These are phyloP conservation scores for Neotoxoptera formosana DNA, from an alignment of 1,140 invertebrate species.

Conservation along the genomic window DNA sequence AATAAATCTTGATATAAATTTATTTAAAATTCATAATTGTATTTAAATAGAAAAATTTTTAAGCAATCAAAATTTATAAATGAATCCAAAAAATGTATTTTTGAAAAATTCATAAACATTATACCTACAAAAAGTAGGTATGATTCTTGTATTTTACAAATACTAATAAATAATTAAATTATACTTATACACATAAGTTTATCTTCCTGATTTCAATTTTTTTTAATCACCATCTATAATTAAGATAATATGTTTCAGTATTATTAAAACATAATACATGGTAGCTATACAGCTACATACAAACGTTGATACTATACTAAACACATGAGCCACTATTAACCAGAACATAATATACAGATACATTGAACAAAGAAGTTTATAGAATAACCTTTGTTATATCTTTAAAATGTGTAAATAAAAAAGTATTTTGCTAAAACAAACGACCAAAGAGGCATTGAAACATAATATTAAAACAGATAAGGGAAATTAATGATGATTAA, in stretches of 20 bases:
- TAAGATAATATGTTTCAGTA: not conserved
- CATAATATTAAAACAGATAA: too few species aligned
- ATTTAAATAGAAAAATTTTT: not conserved
- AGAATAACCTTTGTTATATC: not conserved
- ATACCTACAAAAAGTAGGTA: too few species aligned
- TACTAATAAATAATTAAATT: not conserved
- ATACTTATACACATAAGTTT: too few species aligned
- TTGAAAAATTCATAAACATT: too few species aligned
- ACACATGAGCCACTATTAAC: too few species aligned
- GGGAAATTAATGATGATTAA: not conserved
- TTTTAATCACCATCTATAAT: not conserved
- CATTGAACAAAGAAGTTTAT: not conserved
- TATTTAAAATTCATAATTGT: too few species aligned
- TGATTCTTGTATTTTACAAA: not conserved
- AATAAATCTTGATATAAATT: not conserved
- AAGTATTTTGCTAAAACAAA: not conserved
- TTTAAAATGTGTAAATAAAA: not conserved
- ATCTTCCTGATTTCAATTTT: too few species aligned
- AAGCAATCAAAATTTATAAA: not conserved
- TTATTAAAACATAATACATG: not conserved
- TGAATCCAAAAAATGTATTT: too few species aligned
- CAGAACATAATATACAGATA: not conserved
- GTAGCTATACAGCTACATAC: not conserved
- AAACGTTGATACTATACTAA: too few species aligned
- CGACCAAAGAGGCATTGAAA: too few species aligned